These are phyloP conservation scores for Falco berigora DNA, from an alignment of 2,797 vertebrate species.

Conservation along the genomic window DNA sequence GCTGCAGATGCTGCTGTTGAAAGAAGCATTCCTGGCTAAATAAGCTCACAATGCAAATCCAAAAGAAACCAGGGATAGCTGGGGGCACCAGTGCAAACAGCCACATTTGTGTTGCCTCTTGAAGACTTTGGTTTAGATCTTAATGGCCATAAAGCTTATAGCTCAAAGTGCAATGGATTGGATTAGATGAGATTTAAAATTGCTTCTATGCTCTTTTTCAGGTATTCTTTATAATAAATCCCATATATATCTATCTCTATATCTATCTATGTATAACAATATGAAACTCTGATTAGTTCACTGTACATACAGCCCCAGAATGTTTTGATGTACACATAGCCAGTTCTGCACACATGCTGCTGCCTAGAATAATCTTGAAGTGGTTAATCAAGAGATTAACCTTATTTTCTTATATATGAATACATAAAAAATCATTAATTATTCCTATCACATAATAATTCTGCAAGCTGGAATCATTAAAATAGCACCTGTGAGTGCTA, in stretches of 20 bases:
- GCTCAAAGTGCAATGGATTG: not conserved
- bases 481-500: not conserved
- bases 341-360: not conserved
- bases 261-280: not conserved
- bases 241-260: not conserved
- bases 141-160: not conserved
- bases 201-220: not conserved
- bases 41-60: slow-evolving; percentile 1
- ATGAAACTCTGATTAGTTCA: not conserved
- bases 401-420: not conserved
- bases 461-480: not conserved
- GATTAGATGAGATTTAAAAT: not conserved
- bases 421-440: not conserved
- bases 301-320: not conserved
- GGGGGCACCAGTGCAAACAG: not conserved
- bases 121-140: not conserved
- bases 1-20: slow-evolving; percentile 26
- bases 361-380: not conserved
- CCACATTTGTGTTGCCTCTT: not conserved
- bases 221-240: not conserved
- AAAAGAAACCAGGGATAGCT: not conserved
- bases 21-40: slow-evolving; percentile 32
- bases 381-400: not conserved
- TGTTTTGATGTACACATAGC: not conserved
- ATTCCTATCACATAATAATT: not conserved